A percentile compares a stretch with the other conserved stretches of the same genome.
Conservation (phyloP, 2,113 vertebrate species). For the Heterotilapia buettikoferi region DNA sequence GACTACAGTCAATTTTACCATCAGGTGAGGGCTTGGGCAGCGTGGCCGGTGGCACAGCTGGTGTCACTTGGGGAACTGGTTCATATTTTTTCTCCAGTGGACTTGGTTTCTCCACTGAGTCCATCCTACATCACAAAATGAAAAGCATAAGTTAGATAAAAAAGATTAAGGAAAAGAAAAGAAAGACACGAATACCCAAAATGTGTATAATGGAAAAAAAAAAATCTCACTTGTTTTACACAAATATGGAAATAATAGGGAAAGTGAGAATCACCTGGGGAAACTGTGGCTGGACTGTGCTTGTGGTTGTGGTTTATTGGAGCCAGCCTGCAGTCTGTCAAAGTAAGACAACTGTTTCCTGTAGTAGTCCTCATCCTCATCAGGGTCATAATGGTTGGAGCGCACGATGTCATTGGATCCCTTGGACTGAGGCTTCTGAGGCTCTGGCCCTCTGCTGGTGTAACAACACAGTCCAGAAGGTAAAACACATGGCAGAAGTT, state of each 20-base stretch:
- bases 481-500: background rate
- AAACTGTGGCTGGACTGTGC: constrained; percentile 75
- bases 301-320: constrained; percentile 76
- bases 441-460: constrained; percentile 81
- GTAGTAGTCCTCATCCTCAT: constrained; percentile 96
- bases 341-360: constrained; percentile 95
- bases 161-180: background rate
- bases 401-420: constrained; percentile 86
- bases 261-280: constrained; percentile 74
- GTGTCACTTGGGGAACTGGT: constrained; percentile 74
- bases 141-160: background rate
- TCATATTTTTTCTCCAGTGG: constrained; percentile 83
- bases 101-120: constrained; percentile 75
- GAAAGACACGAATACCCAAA: background rate
- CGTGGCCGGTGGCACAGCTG: constrained; percentile 74
- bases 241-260: background rate
- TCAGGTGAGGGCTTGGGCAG: constrained; percentile 82
- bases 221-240: background rate
- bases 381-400: constrained; percentile 87
- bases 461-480: background rate
- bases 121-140: constrained; percentile 68
- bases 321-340: constrained; percentile 76
- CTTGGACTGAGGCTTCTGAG: constrained; percentile 84
- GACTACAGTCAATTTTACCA: constrained; percentile 68
- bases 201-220: background rate